phyloP scores from a whole-genome alignment of 2,113 vertebrate species.

The Picathartes gymnocephalus region DNA sequence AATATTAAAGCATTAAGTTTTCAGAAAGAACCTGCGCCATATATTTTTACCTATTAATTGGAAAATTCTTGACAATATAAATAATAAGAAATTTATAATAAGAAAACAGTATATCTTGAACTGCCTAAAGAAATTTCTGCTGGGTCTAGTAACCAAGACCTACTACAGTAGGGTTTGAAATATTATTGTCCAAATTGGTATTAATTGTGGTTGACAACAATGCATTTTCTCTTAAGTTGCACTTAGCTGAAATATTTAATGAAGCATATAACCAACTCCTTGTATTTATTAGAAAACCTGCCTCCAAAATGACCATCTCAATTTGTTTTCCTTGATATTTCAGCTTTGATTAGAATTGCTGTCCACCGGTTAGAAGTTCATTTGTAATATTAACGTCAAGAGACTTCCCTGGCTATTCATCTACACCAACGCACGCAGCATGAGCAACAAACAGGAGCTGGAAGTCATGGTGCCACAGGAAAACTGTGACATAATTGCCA shows the following conservation, averaged over 20 bases:
- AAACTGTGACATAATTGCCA: neutral
- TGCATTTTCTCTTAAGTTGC: neutral
- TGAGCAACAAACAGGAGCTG: neutral
- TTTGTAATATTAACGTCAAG: neutral
- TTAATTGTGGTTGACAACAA: neutral
- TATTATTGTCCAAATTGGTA: neutral
- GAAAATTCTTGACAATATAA: neutral
- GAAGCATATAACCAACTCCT: neutral
- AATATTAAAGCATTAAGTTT: neutral
- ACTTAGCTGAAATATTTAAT: constrained; percentile 10
- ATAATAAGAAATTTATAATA: neutral
- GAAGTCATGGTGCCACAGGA: neutral
- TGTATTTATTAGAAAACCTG: constrained; percentile 3
- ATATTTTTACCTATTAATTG: constrained; percentile 8
- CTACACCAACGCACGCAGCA: neutral
- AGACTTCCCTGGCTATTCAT: neutral
- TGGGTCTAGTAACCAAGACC: neutral
- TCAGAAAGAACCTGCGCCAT: neutral
- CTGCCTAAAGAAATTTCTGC: neutral
- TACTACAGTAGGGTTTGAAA: neutral
- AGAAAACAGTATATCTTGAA: neutral
- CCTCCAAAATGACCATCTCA: neutral
- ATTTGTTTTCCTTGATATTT: constrained; percentile 9
- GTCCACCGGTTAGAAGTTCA: neutral
- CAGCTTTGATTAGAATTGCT: neutral